Evolutionary conservation across 1,140 invertebrate genomes (phyloP).

Genomic region (Drosophila micromelanica): DNA sequence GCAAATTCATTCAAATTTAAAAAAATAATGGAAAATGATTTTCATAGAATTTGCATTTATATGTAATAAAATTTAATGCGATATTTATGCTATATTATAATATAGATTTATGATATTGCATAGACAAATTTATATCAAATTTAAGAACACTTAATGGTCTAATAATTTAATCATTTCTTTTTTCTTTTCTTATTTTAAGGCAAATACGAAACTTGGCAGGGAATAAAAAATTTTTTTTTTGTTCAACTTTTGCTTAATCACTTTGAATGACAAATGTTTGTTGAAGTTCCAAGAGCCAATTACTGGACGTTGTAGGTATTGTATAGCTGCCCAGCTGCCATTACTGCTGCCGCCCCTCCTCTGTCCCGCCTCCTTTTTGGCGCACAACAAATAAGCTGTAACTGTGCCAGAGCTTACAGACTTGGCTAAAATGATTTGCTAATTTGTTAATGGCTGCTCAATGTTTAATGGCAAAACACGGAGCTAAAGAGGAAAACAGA

Average conservation of each 20-base stretch:
- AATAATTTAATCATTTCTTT: not conserved
- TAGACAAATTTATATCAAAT: no score
- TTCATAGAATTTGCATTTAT: no score
- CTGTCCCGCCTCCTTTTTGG: not conserved
- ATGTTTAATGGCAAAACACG: conserved; percentile 55
- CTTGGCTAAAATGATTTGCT: conserved; percentile 51
- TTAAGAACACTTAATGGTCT: no score
- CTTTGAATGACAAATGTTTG: conserved; percentile 43
- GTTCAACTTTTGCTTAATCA: conserved; percentile 41
- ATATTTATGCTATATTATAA: no score
- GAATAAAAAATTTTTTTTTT: not conserved
- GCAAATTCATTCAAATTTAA: no score
- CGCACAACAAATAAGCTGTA: conserved; percentile 29
- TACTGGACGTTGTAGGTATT: conserved; percentile 23
- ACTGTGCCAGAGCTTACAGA: conserved; percentile 8
- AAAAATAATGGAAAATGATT: no score
- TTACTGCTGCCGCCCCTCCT: not conserved
- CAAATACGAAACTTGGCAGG: not conserved
- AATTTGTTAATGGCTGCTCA: conserved; percentile 66
- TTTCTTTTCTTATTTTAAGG: not conserved
- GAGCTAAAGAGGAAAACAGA: not conserved
- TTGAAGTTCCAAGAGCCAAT: conserved; percentile 39
- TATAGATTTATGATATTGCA: no score
- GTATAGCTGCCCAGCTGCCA: not conserved
- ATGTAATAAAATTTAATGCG: no score